A percentile compares a stretch with the other conserved stretches of the same genome.
Evolutionary conservation across 2,888 invertebrate species (phyloP).

Genomic region (Folsomia manolachei): DNA sequence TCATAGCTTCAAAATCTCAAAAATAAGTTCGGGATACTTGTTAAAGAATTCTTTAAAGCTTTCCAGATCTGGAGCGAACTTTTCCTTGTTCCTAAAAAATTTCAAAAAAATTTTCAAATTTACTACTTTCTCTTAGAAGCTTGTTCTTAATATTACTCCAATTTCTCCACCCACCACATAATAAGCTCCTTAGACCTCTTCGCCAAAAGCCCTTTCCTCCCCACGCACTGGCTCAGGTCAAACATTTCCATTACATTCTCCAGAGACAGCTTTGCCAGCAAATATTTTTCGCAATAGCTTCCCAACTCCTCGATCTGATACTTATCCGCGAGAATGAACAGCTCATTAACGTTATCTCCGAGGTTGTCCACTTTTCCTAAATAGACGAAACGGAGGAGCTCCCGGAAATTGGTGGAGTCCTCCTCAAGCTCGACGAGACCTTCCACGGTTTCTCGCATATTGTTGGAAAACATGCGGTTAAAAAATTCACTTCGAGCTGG

Average conservation of each 20-base stretch:
- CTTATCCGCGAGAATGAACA: conserved; percentile 36
- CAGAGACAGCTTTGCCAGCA: conserved; percentile 22
- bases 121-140: no score
- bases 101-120: background rate
- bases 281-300: conserved; percentile 26
- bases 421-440: conserved; percentile 32
- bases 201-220: conserved; percentile 22
- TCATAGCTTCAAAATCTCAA: conserved; percentile 36
- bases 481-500: conserved; percentile 36
- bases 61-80: conserved; percentile 35
- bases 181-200: conserved; percentile 39
- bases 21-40: conserved; percentile 42
- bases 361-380: conserved; percentile 30
- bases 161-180: conserved; percentile 38
- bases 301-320: conserved; percentile 36
- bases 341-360: conserved; percentile 16
- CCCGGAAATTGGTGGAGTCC: conserved; percentile 26
- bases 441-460: conserved; percentile 34
- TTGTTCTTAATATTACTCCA: no score
- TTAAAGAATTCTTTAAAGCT: conserved; percentile 31
- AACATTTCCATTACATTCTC: conserved; percentile 42
- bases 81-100: conserved; percentile 37
- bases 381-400: conserved; percentile 41
- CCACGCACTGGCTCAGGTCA: conserved; percentile 34
- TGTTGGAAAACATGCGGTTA: conserved; percentile 33